Evolutionary conservation across 2,797 vertebrate genomes (phyloP).

Genomic region (Rhinophrynus dorsalis): DNA sequence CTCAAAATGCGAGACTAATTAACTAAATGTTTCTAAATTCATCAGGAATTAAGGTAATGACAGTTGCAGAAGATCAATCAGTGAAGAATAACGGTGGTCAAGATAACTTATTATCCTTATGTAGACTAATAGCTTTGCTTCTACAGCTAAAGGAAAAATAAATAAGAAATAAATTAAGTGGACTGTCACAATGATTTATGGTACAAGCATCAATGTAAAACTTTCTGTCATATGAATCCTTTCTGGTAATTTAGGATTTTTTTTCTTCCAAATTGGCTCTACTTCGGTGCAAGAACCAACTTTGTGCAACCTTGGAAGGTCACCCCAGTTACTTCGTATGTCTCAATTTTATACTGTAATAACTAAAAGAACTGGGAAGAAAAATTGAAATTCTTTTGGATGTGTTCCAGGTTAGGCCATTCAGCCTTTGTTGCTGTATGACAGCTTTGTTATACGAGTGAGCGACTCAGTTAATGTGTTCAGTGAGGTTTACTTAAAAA

Average conservation of each 20-base stretch:
- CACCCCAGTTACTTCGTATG: conserved; percentile 20
- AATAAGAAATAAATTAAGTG: conserved; percentile 46
- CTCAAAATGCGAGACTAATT: too few relatives aligned
- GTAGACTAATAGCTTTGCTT: conserved; percentile 16
- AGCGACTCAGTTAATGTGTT: too few relatives aligned
- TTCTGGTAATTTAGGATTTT: conserved; percentile 45
- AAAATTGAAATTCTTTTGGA: conserved; percentile 6
- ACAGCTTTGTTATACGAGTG: not conserved
- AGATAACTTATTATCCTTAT: conserved; percentile 19
- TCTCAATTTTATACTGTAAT: conserved; percentile 39
- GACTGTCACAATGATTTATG: conserved; percentile 47
- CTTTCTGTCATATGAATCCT: conserved; percentile 43
- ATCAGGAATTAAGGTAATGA: not conserved
- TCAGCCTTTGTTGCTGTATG: not conserved
- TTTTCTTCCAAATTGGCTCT: conserved; percentile 47
- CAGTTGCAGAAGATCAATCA: not conserved
- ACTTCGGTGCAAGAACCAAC: conserved; percentile 19
- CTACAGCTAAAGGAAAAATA: conserved; percentile 33
- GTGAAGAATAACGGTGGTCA: not conserved
- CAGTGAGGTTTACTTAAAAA: not conserved
- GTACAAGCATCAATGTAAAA: conserved; percentile 39
- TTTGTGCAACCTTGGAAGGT: conserved; percentile 37
- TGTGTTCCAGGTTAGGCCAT: not conserved
- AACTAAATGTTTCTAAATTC: too few relatives aligned
- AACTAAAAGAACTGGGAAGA: conserved; percentile 22